Conservation (phyloP, 2,113 vertebrate genomes). For the Crypturellus undulatus region DNA sequence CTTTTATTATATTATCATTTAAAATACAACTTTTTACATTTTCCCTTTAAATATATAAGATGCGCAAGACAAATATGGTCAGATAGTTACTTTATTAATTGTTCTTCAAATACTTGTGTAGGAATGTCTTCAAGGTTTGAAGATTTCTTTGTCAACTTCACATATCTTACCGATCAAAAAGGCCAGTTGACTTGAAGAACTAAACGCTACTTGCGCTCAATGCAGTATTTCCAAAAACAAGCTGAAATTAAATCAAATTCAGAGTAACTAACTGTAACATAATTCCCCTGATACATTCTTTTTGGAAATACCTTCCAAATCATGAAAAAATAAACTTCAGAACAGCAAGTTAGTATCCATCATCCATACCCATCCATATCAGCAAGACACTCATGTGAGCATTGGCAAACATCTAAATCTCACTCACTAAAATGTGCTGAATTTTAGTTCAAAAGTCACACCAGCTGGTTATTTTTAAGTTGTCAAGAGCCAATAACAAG, state of each 20-base stretch:
- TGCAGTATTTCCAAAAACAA: constrained; percentile 51
- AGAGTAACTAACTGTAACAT: neutral
- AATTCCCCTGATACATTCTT: neutral
- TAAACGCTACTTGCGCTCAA: neutral
- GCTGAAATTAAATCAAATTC: neutral
- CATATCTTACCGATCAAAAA: neutral
- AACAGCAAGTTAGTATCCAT: neutral
- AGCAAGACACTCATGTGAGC: neutral
- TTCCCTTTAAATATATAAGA: neutral
- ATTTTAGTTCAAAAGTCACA: neutral
- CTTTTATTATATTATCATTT: neutral
- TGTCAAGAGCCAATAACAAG: neutral
- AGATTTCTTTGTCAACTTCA: neutral
- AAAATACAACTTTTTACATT: neutral
- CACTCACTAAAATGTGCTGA: neutral
- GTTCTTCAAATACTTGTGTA: neutral
- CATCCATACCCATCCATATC: neutral
- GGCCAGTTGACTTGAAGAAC: neutral
- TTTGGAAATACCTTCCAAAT: neutral
- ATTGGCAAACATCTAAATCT: neutral
- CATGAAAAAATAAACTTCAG: neutral
- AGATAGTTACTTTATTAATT: neutral
- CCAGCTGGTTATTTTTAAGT: neutral
- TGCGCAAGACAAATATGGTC: neutral
- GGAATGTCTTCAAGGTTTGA: neutral